Evolutionary conservation across 2,797 vertebrate species (phyloP), one percentile per base, ranked within the genome.

Genomic region (Hyperoplus lanceolatus): DNA sequence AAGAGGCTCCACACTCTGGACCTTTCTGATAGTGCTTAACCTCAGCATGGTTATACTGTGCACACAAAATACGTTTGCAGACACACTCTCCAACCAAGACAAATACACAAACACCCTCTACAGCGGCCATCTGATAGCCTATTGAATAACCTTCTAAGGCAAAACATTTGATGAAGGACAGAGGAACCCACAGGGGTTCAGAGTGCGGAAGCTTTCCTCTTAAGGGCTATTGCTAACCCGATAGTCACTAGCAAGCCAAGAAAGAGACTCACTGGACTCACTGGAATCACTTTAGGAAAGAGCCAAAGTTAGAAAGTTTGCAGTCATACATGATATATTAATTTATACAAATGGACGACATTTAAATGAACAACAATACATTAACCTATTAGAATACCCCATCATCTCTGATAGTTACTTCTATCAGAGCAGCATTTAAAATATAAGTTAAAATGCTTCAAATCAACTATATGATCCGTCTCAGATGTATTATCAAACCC

Each of bases 81-180:
- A 74, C 42, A 63, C 57, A 53, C 43, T 39, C 63, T 39, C 45
- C 51, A 50, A 43, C 73, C 39, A 29, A 73, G 62, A 68, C 38
- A 83, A 21, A 48, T 12, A 70, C 66, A 56, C 54, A 75, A 50
- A 58, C 42, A 57, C 42, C 14, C 46, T 79, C 59, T 39, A 46
- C 64, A 54, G 75, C 39, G 48, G 58, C 67, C 73, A 80, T 81
- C 80, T 64, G 74, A 85, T 85, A 79, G 36, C 48, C n/a, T 0
- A 43, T 66, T 41, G 59, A 82, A 73, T 82, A 83, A 90, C 85
- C 86, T 90, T 87, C 72, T 82, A 78, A 79, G 49, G 41, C 36
- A 80, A 77, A 77, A 77, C 74, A 75, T 8, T 18, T 41, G 51
- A 59, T 48, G 54, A 81, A 82, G 75, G 67, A 61, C 80, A 75